Base-by-base conservation (phyloP, 1,140 invertebrate species). In the Aethina tumida region DNA sequence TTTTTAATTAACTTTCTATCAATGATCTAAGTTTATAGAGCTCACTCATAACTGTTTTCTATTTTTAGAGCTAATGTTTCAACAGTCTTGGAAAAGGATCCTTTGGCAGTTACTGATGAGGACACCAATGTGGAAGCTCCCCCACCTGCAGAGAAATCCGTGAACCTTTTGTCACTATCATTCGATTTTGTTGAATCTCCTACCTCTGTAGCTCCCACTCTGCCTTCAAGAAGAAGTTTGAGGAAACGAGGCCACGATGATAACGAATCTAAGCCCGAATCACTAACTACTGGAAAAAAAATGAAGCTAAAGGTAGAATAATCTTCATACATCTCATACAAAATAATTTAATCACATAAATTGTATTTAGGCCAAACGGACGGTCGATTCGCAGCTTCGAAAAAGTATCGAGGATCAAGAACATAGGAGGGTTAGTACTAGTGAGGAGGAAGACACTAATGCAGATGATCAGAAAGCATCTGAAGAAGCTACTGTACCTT, bases 341-440 rank as follows among this genome's bases (percentile, higher is more conserved):
- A n/a, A n/a, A n/a, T n/a, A n/a, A n/a, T n/a, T n/a, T n/a, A 27
- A 37, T 17, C 34, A 35, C 14, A 29, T 10, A 29, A 33, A 57
- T 73, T 27, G 54, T 69, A 2, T 35, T 22, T 21, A 36, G 29
- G 66, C 60, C 0, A 75, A 73, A 43, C 53, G 64, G 9, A 41
- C 56, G 1, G 51, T 68, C 0, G 70, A 77, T 47, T 50, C 56
- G 3, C 60, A 72, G 9, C 39, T 73, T 4, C 55, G 74, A 10
- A 71, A 68, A 33, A 73, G 69, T 24, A 59, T 77, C 0, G 75
- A 78, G 45, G 66, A 70, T 41, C 32, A 77, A 44, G 68, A 71
- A 53, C 60, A 71, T 58, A 43, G 67, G 38, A 63, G 65, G 40
- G 65, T 69, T 41, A 71, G 67, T 13, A 76, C 68, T 47, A 68